Evolutionary conservation across 2,113 vertebrate genomes (phyloP).

Genomic region (Sialia sialis): DNA sequence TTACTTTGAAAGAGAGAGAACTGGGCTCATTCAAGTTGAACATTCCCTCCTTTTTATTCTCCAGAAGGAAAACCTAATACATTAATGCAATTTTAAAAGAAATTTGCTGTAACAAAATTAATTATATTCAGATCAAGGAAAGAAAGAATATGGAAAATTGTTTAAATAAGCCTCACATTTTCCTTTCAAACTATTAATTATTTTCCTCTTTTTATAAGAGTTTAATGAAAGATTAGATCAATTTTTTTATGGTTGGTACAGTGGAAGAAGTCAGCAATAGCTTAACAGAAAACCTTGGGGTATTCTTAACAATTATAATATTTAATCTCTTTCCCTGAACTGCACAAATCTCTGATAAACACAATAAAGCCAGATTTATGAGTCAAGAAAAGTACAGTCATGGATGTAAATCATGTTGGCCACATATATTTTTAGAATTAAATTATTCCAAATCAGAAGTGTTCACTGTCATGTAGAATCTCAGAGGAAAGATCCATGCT

Average conservation of each 20-base stretch:
- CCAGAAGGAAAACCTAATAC: not conserved
- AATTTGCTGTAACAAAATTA: not conserved
- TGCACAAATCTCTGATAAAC: not conserved
- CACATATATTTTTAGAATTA: not conserved
- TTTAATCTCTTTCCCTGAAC: not conserved
- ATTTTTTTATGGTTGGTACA: not conserved
- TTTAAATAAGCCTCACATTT: not conserved
- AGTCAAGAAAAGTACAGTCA: not conserved
- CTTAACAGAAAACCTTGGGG: not conserved
- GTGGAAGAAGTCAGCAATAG: not conserved
- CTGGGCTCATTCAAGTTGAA: not conserved
- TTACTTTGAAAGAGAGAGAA: not conserved
- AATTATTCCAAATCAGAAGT: not conserved
- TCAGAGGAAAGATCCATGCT: not conserved
- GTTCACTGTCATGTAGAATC: not conserved
- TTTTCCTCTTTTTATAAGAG: not conserved
- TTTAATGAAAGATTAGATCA: slow-evolving; percentile 10
- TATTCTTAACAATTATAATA: not conserved
- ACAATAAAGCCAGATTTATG: not conserved
- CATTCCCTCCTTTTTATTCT: not conserved
- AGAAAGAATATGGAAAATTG: not conserved
- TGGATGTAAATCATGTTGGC: not conserved
- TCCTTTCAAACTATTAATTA: not conserved
- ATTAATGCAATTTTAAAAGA: not conserved
- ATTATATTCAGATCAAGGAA: not conserved